A percentile compares a stretch with the other conserved stretches of the same genome.
These are phyloP conservation scores for Epiperipatus broadwayi DNA, from an alignment of 2,888 invertebrate genomes.

Conservation along the genomic window DNA sequence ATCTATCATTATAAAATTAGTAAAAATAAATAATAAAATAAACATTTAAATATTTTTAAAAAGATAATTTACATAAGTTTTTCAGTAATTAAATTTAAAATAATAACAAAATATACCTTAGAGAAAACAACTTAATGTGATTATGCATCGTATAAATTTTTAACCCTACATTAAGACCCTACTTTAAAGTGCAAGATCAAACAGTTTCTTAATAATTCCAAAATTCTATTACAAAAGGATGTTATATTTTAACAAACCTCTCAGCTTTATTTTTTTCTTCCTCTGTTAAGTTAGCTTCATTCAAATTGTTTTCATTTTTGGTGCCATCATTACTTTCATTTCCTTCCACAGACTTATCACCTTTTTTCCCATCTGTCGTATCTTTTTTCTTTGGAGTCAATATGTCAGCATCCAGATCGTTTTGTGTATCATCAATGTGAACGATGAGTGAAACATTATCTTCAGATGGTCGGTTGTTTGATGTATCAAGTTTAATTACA, in stretches of 20 bases:
- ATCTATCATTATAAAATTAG: too few species aligned
- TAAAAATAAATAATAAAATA: too few species aligned
- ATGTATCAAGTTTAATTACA: constrained; percentile 20
- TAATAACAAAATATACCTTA: too few species aligned
- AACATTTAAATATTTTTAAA: too few species aligned
- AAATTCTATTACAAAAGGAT: constrained; percentile 12
- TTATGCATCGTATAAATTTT: too few species aligned
- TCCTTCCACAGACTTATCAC: constrained; percentile 11
- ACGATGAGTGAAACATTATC: constrained; percentile 29
- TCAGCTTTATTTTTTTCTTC: constrained; percentile 16
- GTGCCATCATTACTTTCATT: background rate
- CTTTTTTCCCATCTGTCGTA: constrained; percentile 20
- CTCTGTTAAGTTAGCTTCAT: too few species aligned
- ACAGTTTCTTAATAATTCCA: background rate
- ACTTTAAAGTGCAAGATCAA: too few species aligned
- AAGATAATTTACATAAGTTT: too few species aligned
- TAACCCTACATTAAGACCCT: too few species aligned
- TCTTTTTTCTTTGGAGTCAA: constrained; percentile 17
- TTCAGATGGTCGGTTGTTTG: constrained; percentile 17
- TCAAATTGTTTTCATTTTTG: too few species aligned
- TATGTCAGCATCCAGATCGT: constrained; percentile 27
- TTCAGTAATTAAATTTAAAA: too few species aligned
- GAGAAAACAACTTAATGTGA: too few species aligned
- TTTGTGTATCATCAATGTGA: constrained; percentile 28
- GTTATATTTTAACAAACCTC: constrained; percentile 19